Evolutionary conservation across 2,113 vertebrate genomes (phyloP), one percentile per base, ranked within the genome.

Genomic region (Eulacestoma nigropectus): DNA sequence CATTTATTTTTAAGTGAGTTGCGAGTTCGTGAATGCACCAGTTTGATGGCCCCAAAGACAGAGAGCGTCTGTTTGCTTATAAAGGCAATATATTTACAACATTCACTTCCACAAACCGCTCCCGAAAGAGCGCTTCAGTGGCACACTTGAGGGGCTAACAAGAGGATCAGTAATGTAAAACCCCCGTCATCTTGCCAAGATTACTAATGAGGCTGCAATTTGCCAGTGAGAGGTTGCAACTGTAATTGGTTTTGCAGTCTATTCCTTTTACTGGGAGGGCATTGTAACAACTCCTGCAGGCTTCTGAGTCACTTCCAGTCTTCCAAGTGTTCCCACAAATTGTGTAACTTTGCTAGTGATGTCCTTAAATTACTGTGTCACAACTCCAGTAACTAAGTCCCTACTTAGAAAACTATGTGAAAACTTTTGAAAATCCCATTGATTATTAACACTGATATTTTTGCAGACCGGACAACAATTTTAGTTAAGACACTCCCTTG

Each of bases 71-170:
- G 93, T 95, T 97, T 94, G 94, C 75, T 78, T 69, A 52, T 91
- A 93, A 93, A 95, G 84, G 82, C 90, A 96, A 93, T 83, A 82
- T 64, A 94, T 95, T 96, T 94, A 91, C 84, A 93, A 65, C 94
- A 65, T 62, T 80, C 67, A 53, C 74, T 95, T 89, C 41, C 84
- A 89, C 81, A 89, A 87, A 96, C 70, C 74, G 85, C 91, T 96
- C 93, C 87, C 74, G 0, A 82, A 93, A 89, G 81, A 93, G 81
- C 3, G 50, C 78, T 93, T 93, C 84, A 77, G 90, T 67, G 67
- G 49, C 75, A 93, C 84, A 84, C 89, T 87, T 50, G 74, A 94
- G 94, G 87, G 84, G 74, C 70, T 93, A 94, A 89, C 70, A 56
- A 94, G 91, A 89, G 77, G 91, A 92, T 82, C 85, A 82, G 81